Conservation (phyloP, 2,888 invertebrate genomes). For the Tupiocoris notatus region DNA sequence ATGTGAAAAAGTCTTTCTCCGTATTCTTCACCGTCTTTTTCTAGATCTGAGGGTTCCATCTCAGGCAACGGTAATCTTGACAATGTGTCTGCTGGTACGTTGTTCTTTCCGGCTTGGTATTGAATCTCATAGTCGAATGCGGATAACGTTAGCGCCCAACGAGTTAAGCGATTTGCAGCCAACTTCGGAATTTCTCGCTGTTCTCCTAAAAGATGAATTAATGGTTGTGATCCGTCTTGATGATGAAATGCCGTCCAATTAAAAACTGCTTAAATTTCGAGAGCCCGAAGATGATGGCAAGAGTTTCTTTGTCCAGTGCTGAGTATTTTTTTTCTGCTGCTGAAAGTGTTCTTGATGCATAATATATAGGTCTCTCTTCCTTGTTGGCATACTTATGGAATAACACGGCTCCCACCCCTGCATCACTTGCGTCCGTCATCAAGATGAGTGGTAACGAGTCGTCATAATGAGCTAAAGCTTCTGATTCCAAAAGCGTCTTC, state of each 20-base stretch:
- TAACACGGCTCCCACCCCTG: too few species aligned
- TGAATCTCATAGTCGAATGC: too few species aligned
- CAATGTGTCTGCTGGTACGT: too few species aligned
- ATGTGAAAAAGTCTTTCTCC: background rate
- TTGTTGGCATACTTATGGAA: background rate
- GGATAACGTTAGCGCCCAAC: too few species aligned
- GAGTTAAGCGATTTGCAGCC: background rate
- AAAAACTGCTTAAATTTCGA: conserved; percentile 8
- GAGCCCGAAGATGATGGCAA: background rate
- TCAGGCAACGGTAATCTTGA: too few species aligned
- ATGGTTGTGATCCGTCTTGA: conserved; percentile 7
- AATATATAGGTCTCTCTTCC: background rate
- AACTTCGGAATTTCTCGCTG: background rate
- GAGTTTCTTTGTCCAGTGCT: conserved; percentile 6
- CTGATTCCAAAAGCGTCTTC: background rate
- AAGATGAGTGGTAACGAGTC: background rate
- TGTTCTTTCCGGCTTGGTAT: too few species aligned
- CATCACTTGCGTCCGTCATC: background rate
- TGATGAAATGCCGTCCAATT: background rate
- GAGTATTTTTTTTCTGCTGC: too few species aligned
- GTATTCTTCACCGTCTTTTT: too few species aligned
- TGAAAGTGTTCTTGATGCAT: too few species aligned
- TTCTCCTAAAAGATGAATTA: background rate
- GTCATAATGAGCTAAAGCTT: background rate
- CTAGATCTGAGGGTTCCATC: too few species aligned